Base-by-base conservation (phyloP, 1,140 invertebrate species). In the Drosophila mauritiana region DNA sequence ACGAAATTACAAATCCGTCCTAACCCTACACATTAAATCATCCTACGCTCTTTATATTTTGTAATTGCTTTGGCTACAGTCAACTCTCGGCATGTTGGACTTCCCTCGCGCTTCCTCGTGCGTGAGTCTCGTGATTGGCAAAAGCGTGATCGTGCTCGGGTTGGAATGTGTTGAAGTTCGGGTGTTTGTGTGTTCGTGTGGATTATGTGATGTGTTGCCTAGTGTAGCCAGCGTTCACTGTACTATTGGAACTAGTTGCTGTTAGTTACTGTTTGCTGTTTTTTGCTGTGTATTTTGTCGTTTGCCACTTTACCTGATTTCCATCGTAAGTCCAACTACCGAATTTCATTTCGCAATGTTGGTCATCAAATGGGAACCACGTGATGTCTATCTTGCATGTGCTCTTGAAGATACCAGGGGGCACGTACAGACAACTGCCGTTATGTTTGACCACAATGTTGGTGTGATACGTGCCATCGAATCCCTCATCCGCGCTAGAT, bases 371-470 rank as follows among this genome's bases (percentile, higher is more conserved):
- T 92, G 98, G 98, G 94, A 99, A 99, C 97, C 97, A 98, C 91
- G 97, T 98, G 94, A 99, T 99, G 95, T 99, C 97, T 94, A 99
- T 99, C 94, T 98, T 97, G 95, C 98, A 99, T 94, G 97, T 98
- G 95, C 97, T 98, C 95, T 98, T 98, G 95, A 99, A 99, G 94
- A 99, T 99, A 94, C 97, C 91, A 92, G 98, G 98, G 91, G 98
- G 98, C 93, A 99, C 96, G 95, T 98, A 99, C 93, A 97, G 95
- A 94, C 97, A 98, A 94, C 96, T 97, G 93, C 98, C 98, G 94
- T 97, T 97, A 95, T 97, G 95, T 94, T 95, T 95, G 93, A 99
- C 97, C 93, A 99, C 97, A 94, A 99, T 97, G 94, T 99, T 99
- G 92, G 98, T 98, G 93, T 97, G 97, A 95, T 96, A 99, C 83